phyloP scores from a whole-genome alignment of 2,113 vertebrate species.

The Phycodurus eques region DNA sequence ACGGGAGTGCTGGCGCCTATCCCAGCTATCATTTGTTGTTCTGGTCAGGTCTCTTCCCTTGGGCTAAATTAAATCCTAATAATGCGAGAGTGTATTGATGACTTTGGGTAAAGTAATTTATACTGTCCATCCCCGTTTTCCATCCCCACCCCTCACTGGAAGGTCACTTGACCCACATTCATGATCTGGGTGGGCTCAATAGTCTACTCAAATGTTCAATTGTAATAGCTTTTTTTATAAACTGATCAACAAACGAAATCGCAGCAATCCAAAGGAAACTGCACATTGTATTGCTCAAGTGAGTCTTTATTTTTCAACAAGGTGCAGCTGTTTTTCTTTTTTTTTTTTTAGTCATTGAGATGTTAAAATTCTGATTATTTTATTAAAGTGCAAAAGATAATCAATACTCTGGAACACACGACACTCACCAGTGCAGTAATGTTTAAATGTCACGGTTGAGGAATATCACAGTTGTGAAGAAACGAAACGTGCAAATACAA shows the following conservation, averaged over 20 bases:
- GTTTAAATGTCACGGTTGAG: too few relatives aligned
- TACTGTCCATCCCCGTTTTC: neutral
- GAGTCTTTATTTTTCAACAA: neutral
- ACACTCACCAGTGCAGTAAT: neutral
- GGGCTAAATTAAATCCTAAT: constrained; percentile 4
- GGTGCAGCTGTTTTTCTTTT: too few relatives aligned
- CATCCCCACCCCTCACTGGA: neutral
- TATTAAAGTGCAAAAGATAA: neutral
- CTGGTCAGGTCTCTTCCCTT: neutral
- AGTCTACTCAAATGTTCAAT: neutral
- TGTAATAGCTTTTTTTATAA: neutral
- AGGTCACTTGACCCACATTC: neutral
- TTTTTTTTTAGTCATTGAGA: neutral
- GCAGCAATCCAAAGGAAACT: neutral
- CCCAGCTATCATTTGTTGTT: constrained; percentile 1
- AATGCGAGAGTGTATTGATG: constrained; percentile 31
- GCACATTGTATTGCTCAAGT: neutral
- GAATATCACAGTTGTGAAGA: too few relatives aligned
- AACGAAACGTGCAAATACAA: too few relatives aligned
- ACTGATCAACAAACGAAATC: neutral
- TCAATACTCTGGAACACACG: too few relatives aligned
- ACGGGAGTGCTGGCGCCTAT: too few relatives aligned
- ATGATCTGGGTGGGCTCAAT: constrained; percentile 6
- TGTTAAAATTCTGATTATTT: neutral
- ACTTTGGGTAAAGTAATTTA: constrained; percentile 8